Evolutionary conservation across 1,140 invertebrate species (phyloP).

Genomic region (Tetramorium parvispinum): DNA sequence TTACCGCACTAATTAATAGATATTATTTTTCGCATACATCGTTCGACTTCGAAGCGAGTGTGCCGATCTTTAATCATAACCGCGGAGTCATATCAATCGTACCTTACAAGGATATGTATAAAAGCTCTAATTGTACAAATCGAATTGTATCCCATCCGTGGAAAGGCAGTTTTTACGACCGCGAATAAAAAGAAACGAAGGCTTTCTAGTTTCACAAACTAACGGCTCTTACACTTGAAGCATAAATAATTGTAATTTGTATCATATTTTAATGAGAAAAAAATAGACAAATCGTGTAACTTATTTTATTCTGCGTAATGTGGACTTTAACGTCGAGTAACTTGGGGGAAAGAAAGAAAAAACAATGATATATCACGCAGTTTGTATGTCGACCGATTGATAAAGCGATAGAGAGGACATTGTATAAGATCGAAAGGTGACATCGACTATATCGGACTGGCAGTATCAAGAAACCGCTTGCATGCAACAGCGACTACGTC

Average conservation of each 20-base stretch:
- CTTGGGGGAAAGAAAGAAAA: constrained; percentile 39
- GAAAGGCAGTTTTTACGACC: constrained; percentile 63
- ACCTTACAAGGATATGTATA: constrained; percentile 69
- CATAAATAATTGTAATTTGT: constrained; percentile 82
- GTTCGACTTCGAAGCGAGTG: neutral
- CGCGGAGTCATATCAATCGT: constrained; percentile 66
- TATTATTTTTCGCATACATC: constrained; percentile 37
- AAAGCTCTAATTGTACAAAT: constrained; percentile 77
- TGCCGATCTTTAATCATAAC: constrained; percentile 11
- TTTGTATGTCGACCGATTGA: constrained; percentile 70
- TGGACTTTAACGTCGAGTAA: constrained; percentile 75
- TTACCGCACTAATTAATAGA: constrained; percentile 45
- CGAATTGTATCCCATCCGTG: constrained; percentile 60
- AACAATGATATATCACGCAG: constrained; percentile 66
- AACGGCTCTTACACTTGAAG: constrained; percentile 81
- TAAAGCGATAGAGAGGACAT: constrained; percentile 45
- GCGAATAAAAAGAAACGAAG: constrained; percentile 69
- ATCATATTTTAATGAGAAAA: constrained; percentile 79
- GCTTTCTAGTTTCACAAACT: constrained; percentile 74
- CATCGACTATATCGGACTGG: constrained; percentile 59
- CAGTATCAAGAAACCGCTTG: constrained; percentile 61
- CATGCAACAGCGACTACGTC: constrained; percentile 51
- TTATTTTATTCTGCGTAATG: constrained; percentile 81
- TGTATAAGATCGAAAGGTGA: constrained; percentile 29
- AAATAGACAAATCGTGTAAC: constrained; percentile 80